Evolutionary conservation across 64 coral and sea anemone genomes (phyloP), one percentile per base, ranked within the genome.

Genomic region (Cladopsammia gracilis): DNA sequence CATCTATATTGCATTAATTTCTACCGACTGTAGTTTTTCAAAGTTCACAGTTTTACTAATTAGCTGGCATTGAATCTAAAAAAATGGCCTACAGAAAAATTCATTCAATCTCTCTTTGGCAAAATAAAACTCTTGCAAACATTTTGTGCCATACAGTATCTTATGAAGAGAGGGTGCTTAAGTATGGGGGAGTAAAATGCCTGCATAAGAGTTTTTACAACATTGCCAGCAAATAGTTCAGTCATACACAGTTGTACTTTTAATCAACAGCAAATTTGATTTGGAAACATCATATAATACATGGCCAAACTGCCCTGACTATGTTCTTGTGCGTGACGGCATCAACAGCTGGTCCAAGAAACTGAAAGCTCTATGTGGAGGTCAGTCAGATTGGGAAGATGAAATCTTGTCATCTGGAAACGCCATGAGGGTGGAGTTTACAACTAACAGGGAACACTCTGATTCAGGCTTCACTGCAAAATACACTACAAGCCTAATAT

Each of bases 361-460:
- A 11, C 45, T 91, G 18, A 18, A 24, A 10, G 12, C 80, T 25
- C n/a, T 90, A 7, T 76, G 86, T 88, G 93, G 88, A n/a, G 71
- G 71, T 59, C 19, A 51, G 18, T 56, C 47, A 4, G 88, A 45
- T 4, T 44, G 58, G 9, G 19, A 68, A 46, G 51, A 74, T 1
- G 75, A 82, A 82, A 71, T 95, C 1, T 13, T 61, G 24, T 72
- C 93, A 5, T 77, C 79, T 9, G 24, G 71, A 65, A 90, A 91
- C 85, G 73, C n/a, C 0, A 87, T 97, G 95, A 93, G 92, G 20
- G 86, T 94, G 10, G 92, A 94, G 66, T 97, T 97, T 65, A 56
- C 47, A 13, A 90, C 90, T 47, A 87, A 91, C 58, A 87, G 68
- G 26, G 11, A 60, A 51, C 50, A 20, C 26, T 76, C 86, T 4